These are phyloP conservation scores for Oophaga sylvatica DNA, from an alignment of 2,797 vertebrate species.

Conservation along the genomic window DNA sequence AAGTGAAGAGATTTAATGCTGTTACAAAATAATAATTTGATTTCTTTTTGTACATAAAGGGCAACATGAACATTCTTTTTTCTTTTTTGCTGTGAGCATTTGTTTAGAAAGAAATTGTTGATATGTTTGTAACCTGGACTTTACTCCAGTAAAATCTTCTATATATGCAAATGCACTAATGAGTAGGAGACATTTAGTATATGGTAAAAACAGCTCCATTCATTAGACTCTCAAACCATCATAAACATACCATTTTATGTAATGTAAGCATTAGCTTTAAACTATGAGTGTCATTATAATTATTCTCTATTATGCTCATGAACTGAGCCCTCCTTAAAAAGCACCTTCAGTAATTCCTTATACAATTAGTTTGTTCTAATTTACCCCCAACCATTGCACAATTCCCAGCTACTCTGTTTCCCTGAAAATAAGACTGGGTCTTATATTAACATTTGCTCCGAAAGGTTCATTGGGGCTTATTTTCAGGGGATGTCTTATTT, in stretches of 20 bases:
- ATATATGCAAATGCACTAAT: neutral
- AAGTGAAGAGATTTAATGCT: slow-evolving; percentile 43
- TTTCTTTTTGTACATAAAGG: slow-evolving; percentile 7
- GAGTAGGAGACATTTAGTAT: neutral
- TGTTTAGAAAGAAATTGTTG: slow-evolving; percentile 3
- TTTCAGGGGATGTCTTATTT: too few species aligned
- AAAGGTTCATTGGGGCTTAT: too few species aligned
- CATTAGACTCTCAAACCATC: neutral
- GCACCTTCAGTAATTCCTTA: neutral
- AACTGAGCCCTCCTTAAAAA: neutral
- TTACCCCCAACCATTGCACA: neutral
- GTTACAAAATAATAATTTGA: slow-evolving; percentile 33
- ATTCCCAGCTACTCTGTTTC: neutral
- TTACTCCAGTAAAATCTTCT: neutral
- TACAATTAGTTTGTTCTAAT: neutral
- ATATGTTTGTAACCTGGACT: neutral
- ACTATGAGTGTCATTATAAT: neutral
- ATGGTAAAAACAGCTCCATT: neutral
- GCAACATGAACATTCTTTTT: neutral
- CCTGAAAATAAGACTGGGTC: too few species aligned
- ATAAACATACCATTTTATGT: neutral
- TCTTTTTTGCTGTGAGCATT: neutral
- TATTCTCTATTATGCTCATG: neutral
- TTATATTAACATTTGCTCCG: too few species aligned
- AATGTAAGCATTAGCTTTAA: neutral